Percentiles rank a stretch among this genome's conserved stretches.
Evolutionary conservation across 2,888 invertebrate species (phyloP).

Genomic region (Polymixis flavicincta): DNA sequence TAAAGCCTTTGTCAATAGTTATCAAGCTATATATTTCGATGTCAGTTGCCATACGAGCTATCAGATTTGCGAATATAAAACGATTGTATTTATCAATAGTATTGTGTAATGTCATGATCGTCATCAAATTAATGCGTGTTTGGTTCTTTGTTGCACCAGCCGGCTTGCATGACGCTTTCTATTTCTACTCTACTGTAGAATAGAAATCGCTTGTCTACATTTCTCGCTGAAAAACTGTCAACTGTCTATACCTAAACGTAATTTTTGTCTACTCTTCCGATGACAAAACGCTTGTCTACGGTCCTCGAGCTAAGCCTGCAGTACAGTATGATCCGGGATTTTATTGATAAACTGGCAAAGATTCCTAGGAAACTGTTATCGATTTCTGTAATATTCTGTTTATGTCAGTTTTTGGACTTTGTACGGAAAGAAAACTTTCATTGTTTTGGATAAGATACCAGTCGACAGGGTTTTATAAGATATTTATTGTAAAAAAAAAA

Average conservation of each 20-base stretch:
- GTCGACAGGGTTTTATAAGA: not conserved
- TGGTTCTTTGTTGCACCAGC: slow-evolving; percentile 1
- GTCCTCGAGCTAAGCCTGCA: no score
- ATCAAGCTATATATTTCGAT: not conserved
- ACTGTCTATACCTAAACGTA: no score
- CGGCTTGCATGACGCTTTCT: no score
- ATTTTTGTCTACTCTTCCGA: no score
- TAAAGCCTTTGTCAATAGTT: not conserved
- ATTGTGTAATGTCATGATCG: not conserved
- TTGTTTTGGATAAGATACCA: slow-evolving; percentile 8
- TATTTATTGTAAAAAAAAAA: not conserved
- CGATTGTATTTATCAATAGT: not conserved
- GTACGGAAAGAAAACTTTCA: slow-evolving; percentile 3
- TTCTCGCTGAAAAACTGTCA: no score
- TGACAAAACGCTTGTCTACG: no score
- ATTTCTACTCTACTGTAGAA: no score
- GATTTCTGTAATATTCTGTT: slow-evolving; percentile 4
- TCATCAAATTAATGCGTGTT: slow-evolving; percentile 33
- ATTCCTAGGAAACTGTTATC: slow-evolving; percentile 21
- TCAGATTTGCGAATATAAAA: slow-evolving; percentile 5
- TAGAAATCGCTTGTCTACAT: no score
- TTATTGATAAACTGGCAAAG: slow-evolving; percentile 12
- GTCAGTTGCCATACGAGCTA: slow-evolving; percentile 1
- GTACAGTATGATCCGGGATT: not conserved
- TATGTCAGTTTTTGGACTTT: slow-evolving; percentile 7